These are phyloP conservation scores for Palloptera scutellata DNA, from an alignment of 2,888 invertebrate species.

Conservation along the genomic window DNA sequence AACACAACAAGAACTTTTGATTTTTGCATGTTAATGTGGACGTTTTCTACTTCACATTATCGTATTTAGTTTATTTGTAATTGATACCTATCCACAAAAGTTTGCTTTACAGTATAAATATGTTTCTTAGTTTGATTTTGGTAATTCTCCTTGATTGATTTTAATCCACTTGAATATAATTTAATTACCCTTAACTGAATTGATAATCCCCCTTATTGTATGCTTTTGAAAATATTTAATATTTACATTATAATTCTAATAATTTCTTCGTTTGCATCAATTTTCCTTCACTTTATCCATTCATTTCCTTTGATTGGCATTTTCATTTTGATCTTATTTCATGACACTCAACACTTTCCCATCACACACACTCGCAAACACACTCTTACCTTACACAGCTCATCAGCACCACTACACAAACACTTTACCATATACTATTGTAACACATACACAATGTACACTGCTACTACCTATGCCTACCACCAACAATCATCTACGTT, in stretches of 20 bases:
- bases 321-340: background rate
- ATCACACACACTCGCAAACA: conserved; percentile 19
- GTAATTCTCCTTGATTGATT: no score
- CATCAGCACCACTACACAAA: conserved; percentile 40
- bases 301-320: conserved; percentile 19
- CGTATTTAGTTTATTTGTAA: no score
- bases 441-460: no score
- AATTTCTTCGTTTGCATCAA: conserved; percentile 25
- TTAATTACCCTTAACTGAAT: no score
- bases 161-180: no score
- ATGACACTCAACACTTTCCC: conserved; percentile 2
- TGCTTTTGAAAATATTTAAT: background rate
- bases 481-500: conserved; percentile 55
- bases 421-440: conserved; percentile 26
- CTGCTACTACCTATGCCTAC: conserved; percentile 32
- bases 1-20: no score
- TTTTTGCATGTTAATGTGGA: no score
- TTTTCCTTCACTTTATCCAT: conserved; percentile 8
- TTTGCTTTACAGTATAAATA: no score
- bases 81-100: no score
- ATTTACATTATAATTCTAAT: background rate
- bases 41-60: no score
- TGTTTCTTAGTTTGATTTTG: no score
- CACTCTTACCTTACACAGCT: conserved; percentile 33
- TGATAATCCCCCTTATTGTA: no score